Base-by-base conservation (phyloP, 2,797 vertebrate species). In the Meriones psammophilus region DNA sequence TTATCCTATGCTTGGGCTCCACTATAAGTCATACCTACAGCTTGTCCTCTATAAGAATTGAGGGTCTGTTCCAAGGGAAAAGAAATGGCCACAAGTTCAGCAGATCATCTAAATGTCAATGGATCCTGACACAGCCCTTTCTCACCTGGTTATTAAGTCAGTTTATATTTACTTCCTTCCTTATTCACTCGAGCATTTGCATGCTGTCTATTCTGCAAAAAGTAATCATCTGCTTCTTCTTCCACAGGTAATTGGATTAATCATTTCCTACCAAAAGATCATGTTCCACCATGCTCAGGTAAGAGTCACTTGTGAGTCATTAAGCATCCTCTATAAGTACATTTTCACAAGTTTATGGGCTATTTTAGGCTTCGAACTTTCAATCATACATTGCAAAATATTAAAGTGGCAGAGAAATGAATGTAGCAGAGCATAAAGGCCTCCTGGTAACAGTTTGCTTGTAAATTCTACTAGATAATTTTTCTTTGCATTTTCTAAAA, bases 21-120 rank as follows among this genome's bases (percentile, higher is more conserved):
- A 95, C 87, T 84, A 90, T 92, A 97, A 64, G 92, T 76, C 94
- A 87, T 54, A 62, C 97, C 97, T 96, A 97, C 89, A 96, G 56
- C 80, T 96, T 95, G 28, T 81, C 71, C 88, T 97, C 68, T 91
- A 79, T 94, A 91, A 97, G 60, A 93, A 36, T 85, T 95, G 90
- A 94, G 80, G 39, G 95, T 94, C 84, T 84, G 24, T 42, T 96
- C 88, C 96, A 88, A 90, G 83, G 93, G 18, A 30, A 39, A 96
- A 97, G 88, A 97, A 96, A 87, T 71, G 46, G 28, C 54, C 90
- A 97, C 89, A 96, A 15, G n/a, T 33, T 92, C 22, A 92, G 71
- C 36, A 78, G 95, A 50, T 83, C 10, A 39, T 76, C 79, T 18
- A 66, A 87, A 28, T 83, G 10, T 54, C 15, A 9, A 68, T 68